Evolutionary conservation across 2,888 invertebrate genomes (phyloP), one percentile per base, ranked within the genome.

Genomic region (Monopis laevigella): DNA sequence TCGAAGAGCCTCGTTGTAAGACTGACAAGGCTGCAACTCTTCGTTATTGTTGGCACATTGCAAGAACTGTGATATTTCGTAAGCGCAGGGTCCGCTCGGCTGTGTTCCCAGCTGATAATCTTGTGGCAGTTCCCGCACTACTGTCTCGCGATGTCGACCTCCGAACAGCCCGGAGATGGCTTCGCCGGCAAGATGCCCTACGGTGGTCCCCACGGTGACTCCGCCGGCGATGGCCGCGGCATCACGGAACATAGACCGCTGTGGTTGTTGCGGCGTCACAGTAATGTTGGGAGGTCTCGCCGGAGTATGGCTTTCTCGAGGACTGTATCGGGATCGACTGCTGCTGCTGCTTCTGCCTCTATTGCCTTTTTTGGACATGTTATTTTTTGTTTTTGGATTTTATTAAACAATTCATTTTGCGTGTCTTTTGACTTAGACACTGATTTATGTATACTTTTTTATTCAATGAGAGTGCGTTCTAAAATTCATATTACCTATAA

Each of bases 181-280:
- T 63, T 90, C 89, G 27, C 97, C 97, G 12, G 96, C 84, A 18
- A 92, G 86, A 56, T 97, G 96, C 34, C 98, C 98, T 62, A 96
- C 87, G 45, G 98, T 93, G 0, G 96, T 96, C 45, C 98, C 98
- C 43, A 98, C 88, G 41, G 98, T 97, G 34, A 99, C 98, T 51
- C 99, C 98, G 46, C 97, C 98, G 48, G 98, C 98, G 19, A 98
- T 96, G 0, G 97, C 92, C 18, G 98, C 98, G 88, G 99, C 98
- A 70, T 99, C 97, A 40, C 89, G 89, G 69, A 99, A 88, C 59
- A 98, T 87, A 3, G 98, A 97, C 45, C 88, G 87, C 51, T 88
- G 86, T 27, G 84, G 84, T 13, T 8, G 5, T 39, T 82, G 80
- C 7, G 85, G 84, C 13, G 82, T 62, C 39, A 81, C 65, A 40